A percentile compares a stretch with the other conserved stretches of the same genome.
Conservation (phyloP, 2,888 invertebrate species). For the Melieria picta region DNA sequence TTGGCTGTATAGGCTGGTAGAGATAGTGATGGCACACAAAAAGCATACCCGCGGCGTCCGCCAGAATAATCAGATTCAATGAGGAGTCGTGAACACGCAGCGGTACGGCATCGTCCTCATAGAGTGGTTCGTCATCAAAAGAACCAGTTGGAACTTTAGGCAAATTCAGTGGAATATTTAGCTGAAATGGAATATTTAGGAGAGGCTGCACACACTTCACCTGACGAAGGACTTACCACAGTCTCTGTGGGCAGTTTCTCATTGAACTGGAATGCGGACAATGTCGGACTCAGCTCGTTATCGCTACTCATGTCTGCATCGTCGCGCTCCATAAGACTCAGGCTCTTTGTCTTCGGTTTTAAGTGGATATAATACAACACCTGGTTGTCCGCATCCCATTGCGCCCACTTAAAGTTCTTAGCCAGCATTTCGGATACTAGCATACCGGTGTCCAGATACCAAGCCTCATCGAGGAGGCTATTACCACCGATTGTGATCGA, state of each 20-base stretch:
- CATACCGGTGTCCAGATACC: constrained; percentile 70
- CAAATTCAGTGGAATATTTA: constrained; percentile 85
- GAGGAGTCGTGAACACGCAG: constrained; percentile 84
- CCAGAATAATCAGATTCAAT: constrained; percentile 80
- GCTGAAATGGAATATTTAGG: constrained; percentile 66
- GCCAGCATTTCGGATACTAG: constrained; percentile 72
- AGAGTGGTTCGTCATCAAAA: constrained; percentile 68
- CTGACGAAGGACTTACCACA: constrained; percentile 71
- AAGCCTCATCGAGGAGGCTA: constrained; percentile 52
- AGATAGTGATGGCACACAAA: constrained; percentile 85
- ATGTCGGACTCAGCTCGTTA: constrained; percentile 74
- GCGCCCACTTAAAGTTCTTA: constrained; percentile 84
- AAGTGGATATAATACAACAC: constrained; percentile 86
- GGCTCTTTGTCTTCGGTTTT: constrained; percentile 74
- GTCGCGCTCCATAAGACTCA: constrained; percentile 72
- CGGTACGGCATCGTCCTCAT: constrained; percentile 84
- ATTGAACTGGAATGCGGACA: constrained; percentile 88
- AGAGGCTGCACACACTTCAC: no score
- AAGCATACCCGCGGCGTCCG: constrained; percentile 78
- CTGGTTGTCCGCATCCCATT: constrained; percentile 80
- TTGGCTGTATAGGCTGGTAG: constrained; percentile 74
- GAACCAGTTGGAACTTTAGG: constrained; percentile 73
- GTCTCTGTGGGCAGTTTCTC: constrained; percentile 88
- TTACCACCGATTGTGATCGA: not conserved
- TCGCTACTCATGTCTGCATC: constrained; percentile 49